A percentile compares a stretch with the other conserved stretches of the same genome.
phyloP scores from a whole-genome alignment of 2,797 vertebrate species.

The Onychomys leucogaster region DNA sequence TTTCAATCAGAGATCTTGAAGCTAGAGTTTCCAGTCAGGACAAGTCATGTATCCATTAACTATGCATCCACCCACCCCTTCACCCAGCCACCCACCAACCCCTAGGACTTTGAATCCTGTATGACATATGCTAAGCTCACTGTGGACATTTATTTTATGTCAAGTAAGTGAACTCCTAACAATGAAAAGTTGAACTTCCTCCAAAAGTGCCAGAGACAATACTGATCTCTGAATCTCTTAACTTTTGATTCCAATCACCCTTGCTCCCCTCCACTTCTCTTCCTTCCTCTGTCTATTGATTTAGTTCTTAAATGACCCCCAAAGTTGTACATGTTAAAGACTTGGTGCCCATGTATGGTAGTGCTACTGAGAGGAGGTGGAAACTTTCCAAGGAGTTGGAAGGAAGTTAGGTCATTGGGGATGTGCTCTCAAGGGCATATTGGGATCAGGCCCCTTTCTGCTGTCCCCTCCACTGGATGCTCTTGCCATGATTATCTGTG shows the following conservation, averaged over 20 bases:
- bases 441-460: not conserved
- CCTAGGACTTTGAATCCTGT: not conserved
- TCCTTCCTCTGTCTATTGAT: not conserved
- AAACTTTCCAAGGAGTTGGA: not conserved
- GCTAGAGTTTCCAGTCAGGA: not conserved
- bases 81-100: not conserved
- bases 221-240: not conserved
- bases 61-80: no score
- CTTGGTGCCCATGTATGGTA: not conserved
- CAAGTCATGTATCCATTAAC: not conserved
- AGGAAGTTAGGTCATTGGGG: not conserved
- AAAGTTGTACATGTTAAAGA: not conserved
- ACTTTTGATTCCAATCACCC: not conserved
- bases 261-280: no score
- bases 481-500: no score
- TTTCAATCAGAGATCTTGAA: slow-evolving; percentile 1
- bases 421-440: not conserved
- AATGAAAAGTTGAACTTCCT: slow-evolving; percentile 32
- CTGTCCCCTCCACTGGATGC: not conserved
- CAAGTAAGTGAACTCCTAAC: slow-evolving; percentile 1
- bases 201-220: not conserved
- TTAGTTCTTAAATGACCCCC: not conserved
- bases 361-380: not conserved
- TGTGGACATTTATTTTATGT: not conserved
- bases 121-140: not conserved